Percentiles rank a stretch among this genome's conserved stretches.
Conservation (phyloP, 1,140 invertebrate species). For the Chrysopa pallens region DNA sequence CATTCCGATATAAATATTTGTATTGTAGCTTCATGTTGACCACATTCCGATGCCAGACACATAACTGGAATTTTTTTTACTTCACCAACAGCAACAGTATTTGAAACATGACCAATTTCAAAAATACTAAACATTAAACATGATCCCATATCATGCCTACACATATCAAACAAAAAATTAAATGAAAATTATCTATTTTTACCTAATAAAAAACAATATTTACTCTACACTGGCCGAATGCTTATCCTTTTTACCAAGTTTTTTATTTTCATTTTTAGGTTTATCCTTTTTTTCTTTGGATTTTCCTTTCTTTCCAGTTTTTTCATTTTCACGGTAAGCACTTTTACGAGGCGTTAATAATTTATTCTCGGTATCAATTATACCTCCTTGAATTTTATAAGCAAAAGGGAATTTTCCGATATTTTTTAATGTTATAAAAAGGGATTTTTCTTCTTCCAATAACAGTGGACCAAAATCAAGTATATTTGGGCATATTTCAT, state of each 20-base stretch:
- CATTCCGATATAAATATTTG: conserved; percentile 11
- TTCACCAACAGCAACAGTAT: conserved; percentile 9
- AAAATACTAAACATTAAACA: conserved; percentile 4
- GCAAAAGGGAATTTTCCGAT: conserved; percentile 14
- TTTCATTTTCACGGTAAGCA: neutral
- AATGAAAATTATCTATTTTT: too few species aligned
- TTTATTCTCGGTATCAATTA: conserved; percentile 1
- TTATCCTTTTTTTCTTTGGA: neutral
- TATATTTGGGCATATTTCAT: conserved; percentile 11
- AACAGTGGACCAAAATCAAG: conserved; percentile 14
- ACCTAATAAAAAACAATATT: too few species aligned
- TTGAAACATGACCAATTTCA: conserved; percentile 11
- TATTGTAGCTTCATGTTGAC: conserved; percentile 9
- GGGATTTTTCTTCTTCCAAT: conserved; percentile 6
- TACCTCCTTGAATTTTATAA: conserved; percentile 7
- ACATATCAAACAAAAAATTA: too few species aligned
- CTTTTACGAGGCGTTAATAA: neutral
- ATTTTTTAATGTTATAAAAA: conserved; percentile 11
- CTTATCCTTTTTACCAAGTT: neutral
- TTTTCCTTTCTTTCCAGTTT: conserved; percentile 6
- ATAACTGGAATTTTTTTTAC: conserved; percentile 8
- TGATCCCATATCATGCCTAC: neutral
- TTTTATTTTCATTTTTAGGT: neutral
- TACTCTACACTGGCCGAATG: conserved; percentile 1
- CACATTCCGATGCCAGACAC: conserved; percentile 7